Conservation (phyloP, 37 sponge, comb jelly and placozoan species). For the Lycopodina hypogea region DNA sequence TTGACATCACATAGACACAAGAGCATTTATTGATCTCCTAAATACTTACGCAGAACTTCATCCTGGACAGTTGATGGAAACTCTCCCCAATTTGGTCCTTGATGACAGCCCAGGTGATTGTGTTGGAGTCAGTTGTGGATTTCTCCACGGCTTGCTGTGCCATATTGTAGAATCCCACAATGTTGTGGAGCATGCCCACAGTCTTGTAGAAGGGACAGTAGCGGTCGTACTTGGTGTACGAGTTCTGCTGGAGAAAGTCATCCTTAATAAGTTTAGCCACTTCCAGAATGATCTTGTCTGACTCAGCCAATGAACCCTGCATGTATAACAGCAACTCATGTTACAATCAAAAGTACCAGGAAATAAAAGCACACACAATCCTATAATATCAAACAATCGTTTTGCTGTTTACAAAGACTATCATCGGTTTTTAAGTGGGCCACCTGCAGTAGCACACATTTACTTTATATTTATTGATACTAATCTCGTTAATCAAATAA, state of each 20-base stretch:
- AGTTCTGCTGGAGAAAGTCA: slow-evolving; percentile 99
- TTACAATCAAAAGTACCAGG: neutral
- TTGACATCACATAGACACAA: too few species aligned
- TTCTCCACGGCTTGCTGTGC: slow-evolving; percentile 91
- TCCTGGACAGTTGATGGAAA: slow-evolving; percentile 86
- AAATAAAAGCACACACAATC: too few species aligned
- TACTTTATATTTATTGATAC: too few species aligned
- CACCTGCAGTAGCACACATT: too few species aligned
- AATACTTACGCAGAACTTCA: slow-evolving; percentile 90
- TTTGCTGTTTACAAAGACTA: too few species aligned
- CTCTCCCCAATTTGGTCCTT: slow-evolving; percentile 75
- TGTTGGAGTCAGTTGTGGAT: slow-evolving; percentile 79
- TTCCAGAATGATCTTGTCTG: slow-evolving; percentile 95
- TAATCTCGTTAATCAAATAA: too few species aligned
- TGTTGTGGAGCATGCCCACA: slow-evolving; percentile 95
- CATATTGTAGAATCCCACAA: slow-evolving; percentile 88
- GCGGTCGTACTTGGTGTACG: slow-evolving; percentile 89
- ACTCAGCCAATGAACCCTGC: slow-evolving; percentile 93
- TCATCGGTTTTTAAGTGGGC: too few species aligned
- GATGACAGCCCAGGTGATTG: slow-evolving; percentile 95
- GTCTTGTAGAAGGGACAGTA: slow-evolving; percentile 99
- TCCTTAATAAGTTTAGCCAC: slow-evolving; percentile 97
- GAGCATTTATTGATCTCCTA: neutral
- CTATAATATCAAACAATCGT: too few species aligned
- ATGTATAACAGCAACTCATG: neutral